Evolutionary conservation across 2,888 invertebrate species (phyloP), one percentile per base, ranked within the genome.

Genomic region (Meliscaeva auricollis): DNA sequence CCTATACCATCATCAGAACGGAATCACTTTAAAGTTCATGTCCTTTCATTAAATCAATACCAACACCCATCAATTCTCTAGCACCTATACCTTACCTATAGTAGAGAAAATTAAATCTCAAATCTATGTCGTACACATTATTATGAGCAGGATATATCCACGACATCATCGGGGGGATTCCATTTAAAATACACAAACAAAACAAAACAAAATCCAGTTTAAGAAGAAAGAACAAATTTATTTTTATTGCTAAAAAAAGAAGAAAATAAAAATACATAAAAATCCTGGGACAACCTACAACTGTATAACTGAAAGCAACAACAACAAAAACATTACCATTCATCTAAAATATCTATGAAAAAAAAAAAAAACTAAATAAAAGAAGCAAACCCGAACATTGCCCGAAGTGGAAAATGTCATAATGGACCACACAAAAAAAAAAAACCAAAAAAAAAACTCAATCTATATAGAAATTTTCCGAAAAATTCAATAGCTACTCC

Each of bases 401-500:
- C 73, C 68, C 76, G 56, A 62, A 81, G 77, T 73, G 73, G 73
- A 81, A 85, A 85, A 85, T 85, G 85, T 85, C 81, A 81, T 85
- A 85, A 85, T 85, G 81, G 81, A 30, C 66, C 66, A 50, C 50
- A 81, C 5, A 9, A 7, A 38, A 38, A 38, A 38, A 38, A 38
- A 3, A 64, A 85, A n/a, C n/a, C n/a, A n/a, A n/a, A 75, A 85
- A 72, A 62, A 85, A 75, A 85, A 72, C 72, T 84, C 74, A 56
- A 84, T 35, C 75, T 30, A 38, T 44, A 22, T n/a, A 68, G 68
- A 56, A 72, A 6, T 13, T 76, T 81, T 81, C 76, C 20, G 38
- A 77, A 70, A 79, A 74, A 6, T 48, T 38, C 17, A 15, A 68
- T 64, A 7, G 13, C 32, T 38, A 69, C 66, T 62, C 68, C 48